Evolutionary conservation across 2,888 invertebrate genomes (phyloP).

Genomic region (Campoplex capitator): DNA sequence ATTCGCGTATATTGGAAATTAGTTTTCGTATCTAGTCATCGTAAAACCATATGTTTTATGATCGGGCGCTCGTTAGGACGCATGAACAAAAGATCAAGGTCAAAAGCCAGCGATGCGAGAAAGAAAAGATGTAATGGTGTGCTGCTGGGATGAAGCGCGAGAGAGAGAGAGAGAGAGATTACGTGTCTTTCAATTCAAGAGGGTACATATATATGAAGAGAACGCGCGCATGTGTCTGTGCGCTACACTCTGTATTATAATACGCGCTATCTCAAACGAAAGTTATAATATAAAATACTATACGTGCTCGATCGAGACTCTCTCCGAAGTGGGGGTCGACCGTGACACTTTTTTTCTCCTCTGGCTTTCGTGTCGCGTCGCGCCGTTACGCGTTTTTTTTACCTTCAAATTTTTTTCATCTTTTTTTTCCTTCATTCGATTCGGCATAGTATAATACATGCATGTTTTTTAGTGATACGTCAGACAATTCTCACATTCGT

Average conservation of each 20-base stretch:
- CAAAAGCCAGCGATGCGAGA: not conserved
- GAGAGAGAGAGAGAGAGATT: too few species aligned
- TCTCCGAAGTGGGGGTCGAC: slow-evolving; percentile 72
- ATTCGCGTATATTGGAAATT: not conserved
- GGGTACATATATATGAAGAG: not conserved
- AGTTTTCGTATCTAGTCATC: not conserved
- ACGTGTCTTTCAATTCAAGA: not conserved
- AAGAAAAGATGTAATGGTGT: slow-evolving; percentile 9
- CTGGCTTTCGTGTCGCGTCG: slow-evolving; percentile 19
- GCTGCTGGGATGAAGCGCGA: too few species aligned
- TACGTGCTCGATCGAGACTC: slow-evolving; percentile 60
- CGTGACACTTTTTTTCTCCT: slow-evolving; percentile 75
- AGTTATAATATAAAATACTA: slow-evolving; percentile 40
- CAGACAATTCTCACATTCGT: not conserved
- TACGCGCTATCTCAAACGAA: slow-evolving; percentile 46
- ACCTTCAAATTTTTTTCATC: too few species aligned
- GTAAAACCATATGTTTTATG: not conserved
- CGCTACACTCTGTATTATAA: slow-evolving; percentile 55
- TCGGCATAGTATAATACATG: too few species aligned
- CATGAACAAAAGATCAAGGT: slow-evolving; percentile 33
- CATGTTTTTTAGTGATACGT: too few species aligned
- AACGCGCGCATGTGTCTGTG: not conserved
- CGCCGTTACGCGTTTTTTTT: slow-evolving; percentile 1
- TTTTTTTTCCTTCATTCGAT: not conserved
- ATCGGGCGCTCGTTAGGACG: not conserved